phyloP scores from a whole-genome alignment of 2,113 vertebrate species.

The Parus major region DNA sequence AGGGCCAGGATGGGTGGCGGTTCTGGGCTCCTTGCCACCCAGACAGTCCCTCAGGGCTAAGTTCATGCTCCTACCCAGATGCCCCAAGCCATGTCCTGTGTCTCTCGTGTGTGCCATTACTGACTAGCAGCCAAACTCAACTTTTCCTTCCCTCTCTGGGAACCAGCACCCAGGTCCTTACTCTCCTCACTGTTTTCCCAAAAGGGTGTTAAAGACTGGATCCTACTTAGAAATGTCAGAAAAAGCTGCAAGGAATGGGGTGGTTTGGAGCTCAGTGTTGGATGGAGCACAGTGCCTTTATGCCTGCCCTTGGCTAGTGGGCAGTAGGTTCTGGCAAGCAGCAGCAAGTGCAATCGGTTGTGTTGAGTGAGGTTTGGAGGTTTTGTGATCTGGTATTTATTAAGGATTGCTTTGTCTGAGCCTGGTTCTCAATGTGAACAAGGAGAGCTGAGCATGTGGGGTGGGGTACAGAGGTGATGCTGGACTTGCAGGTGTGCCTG shows the following conservation, averaged over 20 bases:
- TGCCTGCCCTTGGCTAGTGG: not conserved
- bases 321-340: not conserved
- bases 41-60: slow-evolving; percentile 35
- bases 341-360: not conserved
- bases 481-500: not conserved
- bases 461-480: not conserved
- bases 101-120: not conserved
- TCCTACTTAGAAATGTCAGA: not conserved
- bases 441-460: not conserved
- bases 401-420: not conserved
- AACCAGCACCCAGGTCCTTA: not conserved
- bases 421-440: accelerated
- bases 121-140: not conserved
- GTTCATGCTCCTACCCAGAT: slow-evolving; percentile 22
- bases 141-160: not conserved
- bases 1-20: slow-evolving; percentile 34
- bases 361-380: slow-evolving; percentile 2
- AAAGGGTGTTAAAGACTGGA: not conserved
- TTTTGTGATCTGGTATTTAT: not conserved
- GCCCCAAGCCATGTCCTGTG: not conserved
- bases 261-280: not conserved
- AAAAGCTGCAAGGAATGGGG: not conserved
- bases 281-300: not conserved
- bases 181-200: not conserved
- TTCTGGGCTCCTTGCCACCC: slow-evolving; percentile 55